Conservation (phyloP, 2,797 vertebrate genomes). For the Thamnophis elegans region DNA sequence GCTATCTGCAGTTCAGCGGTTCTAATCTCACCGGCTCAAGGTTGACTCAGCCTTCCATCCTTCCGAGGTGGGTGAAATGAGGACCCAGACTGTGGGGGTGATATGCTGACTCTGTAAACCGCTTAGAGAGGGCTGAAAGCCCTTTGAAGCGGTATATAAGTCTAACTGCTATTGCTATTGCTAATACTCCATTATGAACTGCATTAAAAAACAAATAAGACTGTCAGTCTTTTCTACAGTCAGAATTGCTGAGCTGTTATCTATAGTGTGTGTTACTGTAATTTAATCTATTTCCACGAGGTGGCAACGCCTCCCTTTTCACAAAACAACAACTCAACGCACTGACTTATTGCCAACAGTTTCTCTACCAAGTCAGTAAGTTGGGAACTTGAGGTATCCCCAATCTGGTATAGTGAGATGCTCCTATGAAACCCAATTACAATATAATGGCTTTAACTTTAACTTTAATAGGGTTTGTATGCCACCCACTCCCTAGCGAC, state of each 20-base stretch:
- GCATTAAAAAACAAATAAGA: background rate
- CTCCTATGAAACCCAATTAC: background rate
- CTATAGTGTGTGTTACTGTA: background rate
- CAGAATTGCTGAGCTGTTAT: background rate
- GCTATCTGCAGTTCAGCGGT: too few relatives aligned
- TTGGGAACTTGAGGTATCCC: background rate
- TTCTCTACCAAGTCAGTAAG: background rate
- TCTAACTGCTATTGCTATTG: too few relatives aligned
- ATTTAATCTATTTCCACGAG: constrained; percentile 58
- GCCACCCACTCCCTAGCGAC: too few relatives aligned
- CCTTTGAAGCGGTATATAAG: too few relatives aligned
- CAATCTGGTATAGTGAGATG: background rate
- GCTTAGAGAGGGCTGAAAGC: too few relatives aligned
- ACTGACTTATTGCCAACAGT: background rate
- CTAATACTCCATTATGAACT: background rate
- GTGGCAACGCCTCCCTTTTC: constrained; percentile 56
- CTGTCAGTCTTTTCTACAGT: background rate
- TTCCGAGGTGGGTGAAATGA: too few relatives aligned
- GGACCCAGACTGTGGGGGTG: too few relatives aligned
- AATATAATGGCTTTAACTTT: too few relatives aligned
- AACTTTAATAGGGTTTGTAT: too few relatives aligned
- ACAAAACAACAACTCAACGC: background rate
- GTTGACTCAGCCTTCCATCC: too few relatives aligned
- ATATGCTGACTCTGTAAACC: too few relatives aligned
- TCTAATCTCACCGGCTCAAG: too few relatives aligned